Evolutionary conservation across 1,140 invertebrate species (phyloP), one percentile per base, ranked within the genome.

Genomic region (Coenobita brevimanus): DNA sequence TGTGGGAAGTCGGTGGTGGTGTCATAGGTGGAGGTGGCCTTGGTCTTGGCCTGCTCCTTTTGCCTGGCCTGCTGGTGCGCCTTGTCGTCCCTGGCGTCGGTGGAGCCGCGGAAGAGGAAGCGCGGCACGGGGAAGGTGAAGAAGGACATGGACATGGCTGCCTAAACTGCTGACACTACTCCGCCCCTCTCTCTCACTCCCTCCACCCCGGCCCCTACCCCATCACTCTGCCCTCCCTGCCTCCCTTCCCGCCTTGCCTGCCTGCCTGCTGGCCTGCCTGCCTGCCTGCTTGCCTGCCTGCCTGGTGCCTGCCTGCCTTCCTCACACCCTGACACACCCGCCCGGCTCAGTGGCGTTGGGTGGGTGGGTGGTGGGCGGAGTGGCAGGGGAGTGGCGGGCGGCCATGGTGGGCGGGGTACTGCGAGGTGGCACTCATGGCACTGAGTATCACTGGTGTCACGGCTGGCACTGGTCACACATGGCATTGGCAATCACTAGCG

Each of bases 131-230:
- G 83, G 57, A 85, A 85, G 33, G 83, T 85, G 73, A 85, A 85
- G 83, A 85, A 85, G 73, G 83, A 85, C 83, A 85, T 85, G 71
- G 83, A 85, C 83, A 85, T 85, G 83, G 83, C 83, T 60, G 83
- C 83, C 73, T n/a, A n/a, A n/a, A n/a, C 71, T 27, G 24, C 38
- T 85, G 71, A 60, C 71, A 67, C 83, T 69, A 38, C 41, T 62
- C 43, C 41, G 8, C 71, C 17, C 71, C 41, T 41, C 27, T 57
- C 46, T n/a, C n/a, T n/a, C 78, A 30, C 78, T 27, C 78, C 78
- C 15, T 57, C 21, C 78, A 38, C 41, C 24, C 46, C 33, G 50
- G 30, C 78, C 41, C 33, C 43, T 41, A 17, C 71, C 17, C 71
- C 36, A 17, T 24, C 24, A 21, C 24, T 73, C 24, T 24, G 41